Percentiles rank a stretch among this genome's conserved stretches.
Conservation (phyloP, 2,113 vertebrate genomes). For the Budorcas taxicolor region DNA sequence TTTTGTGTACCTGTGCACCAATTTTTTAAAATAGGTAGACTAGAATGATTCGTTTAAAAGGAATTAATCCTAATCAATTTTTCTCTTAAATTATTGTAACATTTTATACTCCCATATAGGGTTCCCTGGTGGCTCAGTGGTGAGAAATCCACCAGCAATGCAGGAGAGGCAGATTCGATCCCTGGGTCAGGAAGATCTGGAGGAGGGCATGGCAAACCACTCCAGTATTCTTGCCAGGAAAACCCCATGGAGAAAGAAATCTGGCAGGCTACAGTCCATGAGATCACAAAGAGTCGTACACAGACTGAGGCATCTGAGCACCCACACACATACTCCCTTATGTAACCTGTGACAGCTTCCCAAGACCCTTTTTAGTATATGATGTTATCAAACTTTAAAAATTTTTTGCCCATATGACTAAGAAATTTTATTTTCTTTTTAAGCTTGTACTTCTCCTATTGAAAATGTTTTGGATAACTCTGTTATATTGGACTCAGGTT, state of each 20-base stretch:
- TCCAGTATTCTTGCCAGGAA: background rate
- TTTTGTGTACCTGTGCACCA: background rate
- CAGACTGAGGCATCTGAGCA: background rate
- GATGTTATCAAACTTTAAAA: background rate
- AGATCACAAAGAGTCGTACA: background rate
- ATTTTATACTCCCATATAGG: background rate
- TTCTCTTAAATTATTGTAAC: background rate
- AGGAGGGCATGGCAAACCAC: background rate
- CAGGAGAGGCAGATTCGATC: background rate
- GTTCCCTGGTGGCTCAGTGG: background rate
- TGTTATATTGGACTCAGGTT: background rate
- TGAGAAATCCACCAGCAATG: background rate
- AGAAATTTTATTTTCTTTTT: background rate
- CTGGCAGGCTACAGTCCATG: background rate
- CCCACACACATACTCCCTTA: background rate
- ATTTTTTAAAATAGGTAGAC: background rate
- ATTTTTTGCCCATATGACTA: background rate
- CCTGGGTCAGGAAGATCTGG: background rate
- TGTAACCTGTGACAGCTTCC: background rate
- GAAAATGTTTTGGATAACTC: background rate
- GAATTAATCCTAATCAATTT: background rate
- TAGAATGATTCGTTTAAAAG: background rate
- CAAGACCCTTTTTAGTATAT: background rate
- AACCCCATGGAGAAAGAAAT: background rate
- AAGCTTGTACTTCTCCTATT: background rate